Base-by-base conservation (phyloP, 92 coral and sea anemone species). In the Parazoanthus swiftii region DNA sequence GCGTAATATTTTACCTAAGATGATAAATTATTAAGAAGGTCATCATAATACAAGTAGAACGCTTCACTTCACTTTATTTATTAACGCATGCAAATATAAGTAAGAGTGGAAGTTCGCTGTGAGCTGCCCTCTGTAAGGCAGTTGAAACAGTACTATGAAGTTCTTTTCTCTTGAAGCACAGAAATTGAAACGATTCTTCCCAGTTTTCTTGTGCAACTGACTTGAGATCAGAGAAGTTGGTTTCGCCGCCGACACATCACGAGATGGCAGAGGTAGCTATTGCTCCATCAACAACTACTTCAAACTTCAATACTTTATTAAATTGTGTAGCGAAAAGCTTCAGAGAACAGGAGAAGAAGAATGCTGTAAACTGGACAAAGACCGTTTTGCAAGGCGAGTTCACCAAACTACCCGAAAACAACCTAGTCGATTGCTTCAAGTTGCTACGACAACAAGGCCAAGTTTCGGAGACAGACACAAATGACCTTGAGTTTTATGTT, bases 361-460 rank as follows among this genome's bases (percentile, higher is more conserved):
- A 88, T 59, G 90, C 33, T 46, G 29, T 88, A 23, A 44, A 38
- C 5, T 80, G 83, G 79, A 80, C 90, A 21, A 88, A 81, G 43
- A 36, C 33, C 3, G 23, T 67, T 70, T 51, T 88, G 29, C 85
- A 39, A 16, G 90, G 90, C 25, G 86, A 88, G 5, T 88, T 66
- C 59, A 56, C 50, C 43, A 88, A 88, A 72, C 26, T 88, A 5
- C 81, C 86, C 21, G 73, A 81, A 3, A 74, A 88, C 67, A 48
- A 33, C 16, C 23, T 88, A 16, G 0, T 5, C 25, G 44, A 50
- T 18, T 81, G 81, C 29, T 81, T 88, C 23, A 43, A 88, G 33
- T 73, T 79, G 67, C 73, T 81, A 42, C 67, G 71, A 43, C 59
- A 51, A 14, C 90, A 88, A 67, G 86, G 86, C 50, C 79, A 75